Conservation (phyloP, 2,888 invertebrate species). For the Galerucella pusilla region DNA sequence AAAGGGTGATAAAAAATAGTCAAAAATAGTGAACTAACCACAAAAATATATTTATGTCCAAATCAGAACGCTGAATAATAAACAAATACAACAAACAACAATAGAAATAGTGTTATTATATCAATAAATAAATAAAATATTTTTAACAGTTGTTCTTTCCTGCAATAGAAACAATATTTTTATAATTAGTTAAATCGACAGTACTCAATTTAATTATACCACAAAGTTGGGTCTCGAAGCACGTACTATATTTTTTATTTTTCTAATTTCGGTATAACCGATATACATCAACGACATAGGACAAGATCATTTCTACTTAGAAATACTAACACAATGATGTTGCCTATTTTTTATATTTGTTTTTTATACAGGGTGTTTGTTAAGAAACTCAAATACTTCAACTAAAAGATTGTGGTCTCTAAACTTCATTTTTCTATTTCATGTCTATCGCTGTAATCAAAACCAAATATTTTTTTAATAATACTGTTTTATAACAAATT, state of each 20-base stretch:
- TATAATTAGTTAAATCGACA: slow-evolving; percentile 54
- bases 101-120: slow-evolving; percentile 26
- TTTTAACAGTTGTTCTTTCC: slow-evolving; percentile 52
- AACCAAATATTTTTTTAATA: no score
- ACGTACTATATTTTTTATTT: not conserved
- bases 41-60: not conserved
- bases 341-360: no score
- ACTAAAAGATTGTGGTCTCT: no score
- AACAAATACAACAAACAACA: slow-evolving; percentile 27
- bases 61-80: slow-evolving; percentile 6
- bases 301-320: not conserved
- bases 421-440: no score
- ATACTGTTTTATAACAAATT: no score
- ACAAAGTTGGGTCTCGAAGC: slow-evolving; percentile 7
- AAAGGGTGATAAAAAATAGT: no score
- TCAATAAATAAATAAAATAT: slow-evolving; percentile 44
- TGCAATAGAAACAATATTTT: slow-evolving; percentile 56
- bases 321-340: not conserved
- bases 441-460: no score
- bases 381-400: no score
- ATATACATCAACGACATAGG: not conserved
- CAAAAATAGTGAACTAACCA: no score
- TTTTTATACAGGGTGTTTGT: no score
- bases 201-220: slow-evolving; percentile 52
- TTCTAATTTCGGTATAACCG: not conserved